These are phyloP conservation scores for Eucriotettix oculatus DNA, from an alignment of 2,888 invertebrate species.

Conservation along the genomic window DNA sequence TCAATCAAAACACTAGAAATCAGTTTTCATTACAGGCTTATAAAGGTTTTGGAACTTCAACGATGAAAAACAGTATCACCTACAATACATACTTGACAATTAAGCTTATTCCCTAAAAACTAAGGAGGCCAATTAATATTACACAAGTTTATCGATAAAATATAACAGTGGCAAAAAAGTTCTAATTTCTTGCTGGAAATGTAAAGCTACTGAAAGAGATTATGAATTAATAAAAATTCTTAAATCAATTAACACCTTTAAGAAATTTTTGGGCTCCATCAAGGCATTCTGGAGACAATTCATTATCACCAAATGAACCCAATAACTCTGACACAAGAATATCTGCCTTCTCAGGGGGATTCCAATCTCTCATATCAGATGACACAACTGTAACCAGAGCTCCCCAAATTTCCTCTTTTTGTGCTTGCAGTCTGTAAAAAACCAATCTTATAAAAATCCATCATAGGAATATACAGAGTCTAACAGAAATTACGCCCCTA, in stretches of 20 bases:
- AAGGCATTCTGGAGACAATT: constrained; percentile 93
- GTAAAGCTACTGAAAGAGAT: too few species aligned
- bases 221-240: background rate
- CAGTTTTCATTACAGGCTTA: too few species aligned
- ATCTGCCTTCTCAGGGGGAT: constrained; percentile 75
- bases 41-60: too few species aligned
- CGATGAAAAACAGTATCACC: too few species aligned
- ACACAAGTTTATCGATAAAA: too few species aligned
- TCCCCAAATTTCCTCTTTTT: constrained; percentile 62
- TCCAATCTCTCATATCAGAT: constrained; percentile 73
- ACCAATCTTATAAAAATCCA: background rate
- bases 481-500: background rate
- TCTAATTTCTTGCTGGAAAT: too few species aligned
- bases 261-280: constrained; percentile 84
- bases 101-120: too few species aligned
- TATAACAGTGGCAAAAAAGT: background rate
- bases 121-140: too few species aligned
- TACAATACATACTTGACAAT: too few species aligned
- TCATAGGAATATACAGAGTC: background rate
- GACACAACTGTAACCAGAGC: constrained; percentile 61
- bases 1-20: too few species aligned
- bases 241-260: constrained; percentile 33
- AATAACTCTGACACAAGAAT: constrained; percentile 90
- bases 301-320: constrained; percentile 97
- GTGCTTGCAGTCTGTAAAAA: constrained; percentile 38